Evolutionary conservation across 2,888 invertebrate species (phyloP).

Genomic region (Amiota minor): DNA sequence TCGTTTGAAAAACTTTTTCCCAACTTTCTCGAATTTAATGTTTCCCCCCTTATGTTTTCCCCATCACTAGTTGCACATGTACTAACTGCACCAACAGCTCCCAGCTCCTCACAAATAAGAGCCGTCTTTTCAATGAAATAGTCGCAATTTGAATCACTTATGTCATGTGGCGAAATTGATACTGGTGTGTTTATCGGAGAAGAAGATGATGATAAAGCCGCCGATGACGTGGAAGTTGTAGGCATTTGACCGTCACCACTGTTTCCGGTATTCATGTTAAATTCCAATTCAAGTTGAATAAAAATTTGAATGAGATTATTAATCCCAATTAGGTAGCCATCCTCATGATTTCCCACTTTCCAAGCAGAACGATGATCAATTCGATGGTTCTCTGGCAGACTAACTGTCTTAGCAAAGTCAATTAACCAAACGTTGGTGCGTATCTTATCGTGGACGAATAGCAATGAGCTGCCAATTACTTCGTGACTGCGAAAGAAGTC

Average conservation of each 20-base stretch:
- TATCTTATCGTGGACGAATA: slow-evolving; percentile 93
- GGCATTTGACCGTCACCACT: neutral
- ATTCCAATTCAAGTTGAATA: slow-evolving; percentile 64
- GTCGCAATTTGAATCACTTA: slow-evolving; percentile 42
- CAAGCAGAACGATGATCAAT: slow-evolving; percentile 89
- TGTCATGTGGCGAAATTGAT: slow-evolving; percentile 49
- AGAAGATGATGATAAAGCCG: slow-evolving; percentile 5
- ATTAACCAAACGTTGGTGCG: slow-evolving; percentile 96
- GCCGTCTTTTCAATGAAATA: slow-evolving; percentile 25
- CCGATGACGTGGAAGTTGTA: slow-evolving; percentile 20
- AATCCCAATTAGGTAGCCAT: slow-evolving; percentile 93
- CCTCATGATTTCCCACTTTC: slow-evolving; percentile 97
- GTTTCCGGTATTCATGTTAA: slow-evolving; percentile 30
- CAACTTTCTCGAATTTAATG: too few species aligned
- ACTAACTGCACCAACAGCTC: neutral
- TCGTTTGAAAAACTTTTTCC: too few species aligned
- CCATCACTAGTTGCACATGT: too few species aligned
- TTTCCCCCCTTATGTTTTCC: too few species aligned
- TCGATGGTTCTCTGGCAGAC: slow-evolving; percentile 81
- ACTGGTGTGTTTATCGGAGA: slow-evolving; percentile 48
- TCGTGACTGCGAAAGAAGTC: slow-evolving; percentile 94
- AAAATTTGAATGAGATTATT: slow-evolving; percentile 92
- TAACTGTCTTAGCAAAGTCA: slow-evolving; percentile 96
- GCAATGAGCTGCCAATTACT: slow-evolving; percentile 93
- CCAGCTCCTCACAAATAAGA: neutral